phyloP scores from a whole-genome alignment of 92 coral and sea anemone species.

The Zoanthus sansibaricus region DNA sequence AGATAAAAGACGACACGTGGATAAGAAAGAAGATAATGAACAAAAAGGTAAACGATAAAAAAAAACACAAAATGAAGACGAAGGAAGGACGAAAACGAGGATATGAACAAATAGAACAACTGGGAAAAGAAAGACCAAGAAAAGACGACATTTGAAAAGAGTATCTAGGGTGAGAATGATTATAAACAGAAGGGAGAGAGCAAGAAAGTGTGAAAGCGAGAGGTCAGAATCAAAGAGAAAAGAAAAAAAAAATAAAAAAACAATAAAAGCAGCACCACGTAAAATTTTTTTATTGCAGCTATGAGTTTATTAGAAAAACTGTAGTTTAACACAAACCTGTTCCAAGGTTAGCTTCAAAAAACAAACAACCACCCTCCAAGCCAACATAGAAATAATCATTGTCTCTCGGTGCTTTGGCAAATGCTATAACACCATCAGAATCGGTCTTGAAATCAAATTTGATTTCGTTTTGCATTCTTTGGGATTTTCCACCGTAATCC shows the following conservation, averaged over 20 bases:
- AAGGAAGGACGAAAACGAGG: background rate
- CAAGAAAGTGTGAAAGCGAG: background rate
- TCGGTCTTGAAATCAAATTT: conserved; percentile 54
- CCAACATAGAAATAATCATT: conserved; percentile 53
- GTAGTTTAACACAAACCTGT: conserved; percentile 40
- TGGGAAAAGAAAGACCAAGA: background rate
- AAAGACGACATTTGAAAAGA: background rate
- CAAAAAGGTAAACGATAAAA: background rate
- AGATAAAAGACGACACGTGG: background rate
- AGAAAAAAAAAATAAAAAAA: no score
- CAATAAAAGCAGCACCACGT: background rate
- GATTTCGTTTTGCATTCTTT: conserved; percentile 55
- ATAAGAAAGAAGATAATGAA: background rate
- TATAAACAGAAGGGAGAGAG: background rate
- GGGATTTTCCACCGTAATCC: conserved; percentile 24
- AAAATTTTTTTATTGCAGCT: no score
- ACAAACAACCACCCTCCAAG: conserved; percentile 55
- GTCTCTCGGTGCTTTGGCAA: conserved; percentile 53
- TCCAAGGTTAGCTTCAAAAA: conserved; percentile 58
- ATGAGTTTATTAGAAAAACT: background rate
- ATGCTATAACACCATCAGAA: conserved; percentile 54
- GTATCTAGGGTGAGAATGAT: background rate
- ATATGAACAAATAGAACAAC: background rate
- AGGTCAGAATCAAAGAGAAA: background rate
- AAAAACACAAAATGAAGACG: background rate